Conservation (phyloP, 1,140 invertebrate genomes). For the Mylabris phalerata region DNA sequence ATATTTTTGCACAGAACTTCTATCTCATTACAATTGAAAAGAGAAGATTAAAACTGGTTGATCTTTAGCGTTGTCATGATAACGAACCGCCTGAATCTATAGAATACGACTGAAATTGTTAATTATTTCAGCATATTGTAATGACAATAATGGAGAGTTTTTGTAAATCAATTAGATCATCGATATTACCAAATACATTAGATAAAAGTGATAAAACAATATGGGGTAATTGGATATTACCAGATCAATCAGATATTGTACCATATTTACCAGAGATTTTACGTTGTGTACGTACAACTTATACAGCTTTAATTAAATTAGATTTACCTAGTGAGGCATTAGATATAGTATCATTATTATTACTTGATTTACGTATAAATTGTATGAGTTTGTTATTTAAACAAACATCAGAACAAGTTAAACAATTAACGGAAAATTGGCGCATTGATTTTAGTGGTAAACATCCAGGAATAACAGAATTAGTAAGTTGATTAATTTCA, state of each 20-base stretch:
- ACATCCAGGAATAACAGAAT: conserved; percentile 72
- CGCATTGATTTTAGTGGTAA: conserved; percentile 74
- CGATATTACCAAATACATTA: conserved; percentile 55
- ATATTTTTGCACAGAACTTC: no score
- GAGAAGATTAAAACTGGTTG: no score
- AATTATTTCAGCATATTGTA: conserved; percentile 50
- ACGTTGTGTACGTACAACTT: conserved; percentile 61
- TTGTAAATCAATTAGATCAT: conserved; percentile 56
- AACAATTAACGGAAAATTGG: conserved; percentile 84
- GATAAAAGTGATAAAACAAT: conserved; percentile 42
- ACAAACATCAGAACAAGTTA: conserved; percentile 73
- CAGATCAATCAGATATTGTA: conserved; percentile 49
- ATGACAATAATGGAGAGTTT: conserved; percentile 59
- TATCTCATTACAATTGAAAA: no score
- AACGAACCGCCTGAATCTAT: no score
- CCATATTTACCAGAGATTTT: conserved; percentile 76
- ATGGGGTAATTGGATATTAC: conserved; percentile 42
- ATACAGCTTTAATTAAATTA: conserved; percentile 60
- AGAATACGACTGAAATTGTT: no score
- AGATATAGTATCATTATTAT: conserved; percentile 73
- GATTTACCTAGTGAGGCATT: conserved; percentile 76
- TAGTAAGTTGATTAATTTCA: conserved; percentile 50
- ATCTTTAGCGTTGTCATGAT: no score
- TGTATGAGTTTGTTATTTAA: conserved; percentile 81
- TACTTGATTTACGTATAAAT: conserved; percentile 82